Percentiles rank a stretch among this genome's conserved stretches.
These are phyloP conservation scores for Gadopsis bispinosus DNA, from an alignment of 2,797 vertebrate species.

Conservation along the genomic window DNA sequence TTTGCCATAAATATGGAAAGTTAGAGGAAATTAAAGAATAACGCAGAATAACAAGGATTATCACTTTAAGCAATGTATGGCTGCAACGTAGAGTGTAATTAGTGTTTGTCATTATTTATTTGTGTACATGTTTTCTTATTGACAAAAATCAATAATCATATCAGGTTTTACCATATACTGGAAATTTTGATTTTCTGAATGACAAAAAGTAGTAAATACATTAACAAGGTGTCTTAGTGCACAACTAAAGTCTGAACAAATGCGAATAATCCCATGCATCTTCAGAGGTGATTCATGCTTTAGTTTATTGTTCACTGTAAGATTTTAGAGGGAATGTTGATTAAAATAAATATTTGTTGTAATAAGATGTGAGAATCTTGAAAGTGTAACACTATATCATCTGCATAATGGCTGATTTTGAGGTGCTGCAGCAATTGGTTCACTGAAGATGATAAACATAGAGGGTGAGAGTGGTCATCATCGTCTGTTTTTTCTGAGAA, in stretches of 20 bases:
- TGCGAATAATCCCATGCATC: neutral
- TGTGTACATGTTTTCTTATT: neutral
- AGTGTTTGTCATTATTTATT: neutral
- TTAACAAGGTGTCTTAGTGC: neutral
- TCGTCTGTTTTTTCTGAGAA: neutral
- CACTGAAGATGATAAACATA: neutral
- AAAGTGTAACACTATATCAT: conserved; percentile 5
- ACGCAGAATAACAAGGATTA: too few species aligned
- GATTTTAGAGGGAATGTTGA: too few species aligned
- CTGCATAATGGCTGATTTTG: conserved; percentile 19
- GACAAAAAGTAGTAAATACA: neutral
- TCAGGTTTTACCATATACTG: neutral
- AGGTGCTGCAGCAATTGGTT: neutral
- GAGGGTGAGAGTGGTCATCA: neutral
- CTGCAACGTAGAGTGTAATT: neutral
- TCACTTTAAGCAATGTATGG: neutral
- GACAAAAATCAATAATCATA: neutral
- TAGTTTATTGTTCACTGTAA: neutral
- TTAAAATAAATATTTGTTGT: neutral
- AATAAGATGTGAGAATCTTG: neutral
- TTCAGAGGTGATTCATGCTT: neutral
- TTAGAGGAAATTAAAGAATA: too few species aligned
- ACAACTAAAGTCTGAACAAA: neutral
- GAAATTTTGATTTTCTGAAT: neutral
- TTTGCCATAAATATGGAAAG: too few species aligned